phyloP scores from a whole-genome alignment of 2,797 vertebrate genomes.

The Chelonia mydas region DNA sequence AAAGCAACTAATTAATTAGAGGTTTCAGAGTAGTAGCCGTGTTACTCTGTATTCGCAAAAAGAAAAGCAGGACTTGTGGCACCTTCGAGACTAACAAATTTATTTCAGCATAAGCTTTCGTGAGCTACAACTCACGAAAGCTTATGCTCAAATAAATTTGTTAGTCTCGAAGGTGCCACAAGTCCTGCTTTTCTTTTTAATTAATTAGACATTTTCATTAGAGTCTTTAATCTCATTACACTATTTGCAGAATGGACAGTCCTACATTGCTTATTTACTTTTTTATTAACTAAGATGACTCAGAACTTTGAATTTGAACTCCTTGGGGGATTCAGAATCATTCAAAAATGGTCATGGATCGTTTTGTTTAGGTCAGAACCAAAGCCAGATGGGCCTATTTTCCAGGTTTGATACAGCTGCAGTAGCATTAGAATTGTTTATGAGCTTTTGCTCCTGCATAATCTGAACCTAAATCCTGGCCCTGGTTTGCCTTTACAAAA shows the following conservation, averaged over 20 bases:
- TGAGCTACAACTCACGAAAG: no score
- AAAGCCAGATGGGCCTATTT: neutral
- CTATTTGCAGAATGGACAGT: conserved; percentile 8
- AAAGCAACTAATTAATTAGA: neutral
- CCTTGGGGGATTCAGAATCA: rapidly evolving
- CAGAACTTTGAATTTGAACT: rapidly evolving
- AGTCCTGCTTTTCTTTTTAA: neutral
- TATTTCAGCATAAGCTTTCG: no score
- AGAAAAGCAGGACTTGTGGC: no score
- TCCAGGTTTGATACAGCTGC: rapidly evolving
- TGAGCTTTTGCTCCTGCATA: neutral
- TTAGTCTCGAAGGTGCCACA: no score
- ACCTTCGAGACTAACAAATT: no score
- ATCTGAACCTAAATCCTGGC: neutral
- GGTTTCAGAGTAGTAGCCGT: no score
- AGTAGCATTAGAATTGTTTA: rapidly evolving
- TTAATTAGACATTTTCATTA: conserved; percentile 37
- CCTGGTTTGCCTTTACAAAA: neutral
- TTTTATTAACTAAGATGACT: neutral
- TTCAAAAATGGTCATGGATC: neutral
- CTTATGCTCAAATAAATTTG: no score
- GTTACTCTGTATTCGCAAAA: no score
- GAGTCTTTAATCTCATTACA: conserved; percentile 35
- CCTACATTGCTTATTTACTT: neutral
- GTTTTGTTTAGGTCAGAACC: rapidly evolving